These are phyloP conservation scores for Ceratina japonica DNA, from an alignment of 1,140 invertebrate genomes.

Conservation along the genomic window DNA sequence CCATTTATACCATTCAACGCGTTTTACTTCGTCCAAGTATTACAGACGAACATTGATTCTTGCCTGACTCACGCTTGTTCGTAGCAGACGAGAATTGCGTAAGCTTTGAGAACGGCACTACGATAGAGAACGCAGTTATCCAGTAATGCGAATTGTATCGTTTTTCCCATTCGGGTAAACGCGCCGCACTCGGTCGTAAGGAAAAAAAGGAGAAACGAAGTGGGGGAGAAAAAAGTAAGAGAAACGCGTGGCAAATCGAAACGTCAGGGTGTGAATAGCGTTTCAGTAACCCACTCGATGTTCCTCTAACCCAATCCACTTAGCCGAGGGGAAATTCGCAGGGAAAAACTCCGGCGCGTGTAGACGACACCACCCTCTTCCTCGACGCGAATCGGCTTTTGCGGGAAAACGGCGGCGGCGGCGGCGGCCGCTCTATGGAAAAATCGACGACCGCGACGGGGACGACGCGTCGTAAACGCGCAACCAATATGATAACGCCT, in stretches of 20 bases:
- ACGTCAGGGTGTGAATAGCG: conserved; percentile 21
- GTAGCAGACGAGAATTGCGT: no score
- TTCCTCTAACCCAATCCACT: conserved; percentile 36
- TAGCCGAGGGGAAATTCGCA: background rate
- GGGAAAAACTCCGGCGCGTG: conserved; percentile 47
- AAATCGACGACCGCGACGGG: background rate
- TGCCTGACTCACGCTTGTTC: no score
- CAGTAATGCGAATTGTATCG: background rate
- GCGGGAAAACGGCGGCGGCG: no score
- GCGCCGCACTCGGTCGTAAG: background rate
- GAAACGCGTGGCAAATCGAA: conserved; percentile 45
- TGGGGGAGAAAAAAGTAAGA: conserved; percentile 12
- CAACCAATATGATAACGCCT: conserved; percentile 59
- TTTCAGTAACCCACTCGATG: conserved; percentile 40
- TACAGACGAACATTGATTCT: no score
- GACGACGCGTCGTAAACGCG: conserved; percentile 42
- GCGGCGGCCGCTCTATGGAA: background rate
- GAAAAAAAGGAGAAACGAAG: background rate
- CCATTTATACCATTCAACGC: no score
- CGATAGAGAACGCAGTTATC: no score
- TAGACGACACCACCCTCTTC: conserved; percentile 37
- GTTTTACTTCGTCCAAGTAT: no score
- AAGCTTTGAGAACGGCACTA: no score
- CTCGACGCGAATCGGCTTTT: conserved; percentile 13
- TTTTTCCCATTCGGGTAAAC: background rate